phyloP scores from a whole-genome alignment of 2,888 invertebrate genomes.

The Sipha maydis region DNA sequence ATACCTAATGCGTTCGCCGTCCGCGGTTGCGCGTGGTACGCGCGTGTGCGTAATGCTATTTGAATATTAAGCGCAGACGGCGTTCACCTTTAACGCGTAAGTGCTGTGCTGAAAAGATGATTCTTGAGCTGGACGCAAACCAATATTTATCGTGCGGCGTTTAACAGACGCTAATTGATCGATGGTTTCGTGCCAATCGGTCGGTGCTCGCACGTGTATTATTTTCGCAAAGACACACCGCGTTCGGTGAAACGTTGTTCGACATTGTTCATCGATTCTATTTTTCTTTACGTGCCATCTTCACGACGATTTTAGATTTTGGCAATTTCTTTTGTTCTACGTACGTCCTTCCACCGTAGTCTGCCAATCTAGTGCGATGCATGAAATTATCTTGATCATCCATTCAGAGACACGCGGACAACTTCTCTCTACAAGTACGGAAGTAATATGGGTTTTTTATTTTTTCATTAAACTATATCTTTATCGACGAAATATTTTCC shows the following conservation, averaged over 20 bases:
- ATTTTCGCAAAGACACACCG: not conserved
- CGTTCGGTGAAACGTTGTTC: not conserved
- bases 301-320: too few relatives aligned
- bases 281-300: too few relatives aligned
- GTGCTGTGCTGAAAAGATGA: not conserved
- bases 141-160: not conserved
- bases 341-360: too few relatives aligned
- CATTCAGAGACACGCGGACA: too few relatives aligned
- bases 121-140: not conserved
- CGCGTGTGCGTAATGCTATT: not conserved
- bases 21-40: not conserved
- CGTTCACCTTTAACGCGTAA: too few relatives aligned
- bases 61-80: not conserved
- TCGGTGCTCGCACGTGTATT: not conserved
- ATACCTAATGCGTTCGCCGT: not conserved
- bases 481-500: too few relatives aligned
- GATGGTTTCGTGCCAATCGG: not conserved
- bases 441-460: too few relatives aligned
- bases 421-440: too few relatives aligned
- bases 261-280: not conserved
- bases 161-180: not conserved
- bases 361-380: too few relatives aligned
- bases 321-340: too few relatives aligned
- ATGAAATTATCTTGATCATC: too few relatives aligned
- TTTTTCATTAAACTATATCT: too few relatives aligned